These are phyloP conservation scores for Thryonomys swinderianus DNA, from an alignment of 2,113 vertebrate genomes.

Conservation along the genomic window DNA sequence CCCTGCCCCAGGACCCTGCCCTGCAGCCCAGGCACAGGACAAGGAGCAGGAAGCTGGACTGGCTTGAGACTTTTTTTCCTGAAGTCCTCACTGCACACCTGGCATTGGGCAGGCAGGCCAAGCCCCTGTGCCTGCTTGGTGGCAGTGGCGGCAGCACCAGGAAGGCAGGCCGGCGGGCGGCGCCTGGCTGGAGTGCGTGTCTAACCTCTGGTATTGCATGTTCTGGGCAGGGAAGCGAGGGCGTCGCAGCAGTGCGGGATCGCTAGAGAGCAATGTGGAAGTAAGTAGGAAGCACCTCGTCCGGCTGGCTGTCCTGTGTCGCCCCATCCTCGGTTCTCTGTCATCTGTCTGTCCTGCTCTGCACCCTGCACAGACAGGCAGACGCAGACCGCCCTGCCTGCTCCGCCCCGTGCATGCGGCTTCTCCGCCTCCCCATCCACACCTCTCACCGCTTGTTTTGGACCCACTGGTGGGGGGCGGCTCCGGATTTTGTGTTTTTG, in stretches of 20 bases:
- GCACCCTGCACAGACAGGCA: conserved; percentile 83
- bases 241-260: conserved; percentile 99
- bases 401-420: conserved; percentile 94
- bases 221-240: conserved; percentile 99
- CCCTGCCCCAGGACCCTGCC: not conserved
- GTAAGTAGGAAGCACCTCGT: conserved; percentile 95
- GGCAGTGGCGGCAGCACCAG: conserved; percentile 45
- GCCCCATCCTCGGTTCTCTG: conserved; percentile 87
- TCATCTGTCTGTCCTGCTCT: conserved; percentile 82
- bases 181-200: conserved; percentile 88
- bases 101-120: conserved; percentile 11
- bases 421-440: conserved; percentile 84
- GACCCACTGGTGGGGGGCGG: conserved; percentile 78
- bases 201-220: conserved; percentile 98
- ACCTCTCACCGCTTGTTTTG: conserved; percentile 88
- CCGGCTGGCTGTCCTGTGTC: conserved; percentile 92
- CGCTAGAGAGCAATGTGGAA: conserved; percentile 99
- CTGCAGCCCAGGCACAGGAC: not conserved
- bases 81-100: not conserved
- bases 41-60: not conserved
- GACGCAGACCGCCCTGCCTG: conserved; percentile 86
- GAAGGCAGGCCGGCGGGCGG: conserved; percentile 50
- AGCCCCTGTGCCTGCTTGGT: not conserved
- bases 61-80: not conserved
- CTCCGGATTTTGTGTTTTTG: conserved; percentile 83